Evolutionary conservation across 2,888 invertebrate genomes (phyloP).

Genomic region (Pristionchus entomophagus): DNA sequence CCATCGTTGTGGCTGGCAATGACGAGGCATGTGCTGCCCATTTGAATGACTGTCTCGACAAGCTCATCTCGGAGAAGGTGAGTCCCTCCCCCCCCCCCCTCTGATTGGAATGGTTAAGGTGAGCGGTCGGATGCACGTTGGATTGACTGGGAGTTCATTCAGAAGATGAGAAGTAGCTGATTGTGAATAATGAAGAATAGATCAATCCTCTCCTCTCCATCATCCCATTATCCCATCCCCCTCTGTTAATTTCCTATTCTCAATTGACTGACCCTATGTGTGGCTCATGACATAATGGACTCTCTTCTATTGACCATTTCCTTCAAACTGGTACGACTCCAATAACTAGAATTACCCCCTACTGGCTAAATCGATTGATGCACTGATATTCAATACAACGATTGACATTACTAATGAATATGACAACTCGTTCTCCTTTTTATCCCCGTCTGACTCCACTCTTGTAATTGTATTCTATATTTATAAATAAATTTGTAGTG

Average conservation of each 20-base stretch:
- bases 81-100: neutral
- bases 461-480: constrained; percentile 28
- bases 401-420: constrained; percentile 34
- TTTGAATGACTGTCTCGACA: constrained; percentile 38
- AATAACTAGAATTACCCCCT: neutral
- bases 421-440: neutral
- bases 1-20: neutral
- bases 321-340: constrained; percentile 15
- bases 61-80: constrained; percentile 42
- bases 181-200: neutral
- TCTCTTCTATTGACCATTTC: neutral
- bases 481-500: constrained; percentile 31
- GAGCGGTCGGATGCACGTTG: neutral
- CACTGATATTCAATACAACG: constrained; percentile 22
- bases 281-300: neutral
- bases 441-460: neutral
- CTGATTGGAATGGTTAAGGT: constrained; percentile 11
- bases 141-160: constrained; percentile 24
- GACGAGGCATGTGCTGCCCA: constrained; percentile 7
- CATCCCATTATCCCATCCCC: too few relatives aligned
- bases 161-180: constrained; percentile 2
- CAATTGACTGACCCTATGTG: neutral
- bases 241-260: neutral
- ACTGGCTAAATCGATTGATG: constrained; percentile 30
- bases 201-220: constrained; percentile 4